Conservation (phyloP, 2,113 vertebrate genomes). For the Bos javanicus region DNA sequence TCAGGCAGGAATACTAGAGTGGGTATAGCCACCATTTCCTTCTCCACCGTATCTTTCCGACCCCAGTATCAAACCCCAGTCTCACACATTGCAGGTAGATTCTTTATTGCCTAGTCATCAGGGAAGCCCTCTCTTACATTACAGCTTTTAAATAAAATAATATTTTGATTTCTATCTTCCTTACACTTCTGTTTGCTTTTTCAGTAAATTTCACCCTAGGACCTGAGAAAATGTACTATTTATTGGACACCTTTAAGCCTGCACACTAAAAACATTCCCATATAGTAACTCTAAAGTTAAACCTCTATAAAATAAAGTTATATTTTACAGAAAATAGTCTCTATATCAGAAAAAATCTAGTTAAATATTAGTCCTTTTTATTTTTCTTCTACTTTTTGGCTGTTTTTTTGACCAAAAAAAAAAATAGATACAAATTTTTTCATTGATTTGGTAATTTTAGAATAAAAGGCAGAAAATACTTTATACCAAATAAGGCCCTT, state of each 20-base stretch:
- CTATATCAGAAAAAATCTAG: background rate
- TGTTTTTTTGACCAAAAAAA: background rate
- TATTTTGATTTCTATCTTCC: background rate
- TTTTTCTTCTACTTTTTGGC: background rate
- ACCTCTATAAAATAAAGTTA: background rate
- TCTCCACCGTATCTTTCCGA: background rate
- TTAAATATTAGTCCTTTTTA: background rate
- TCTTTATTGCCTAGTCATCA: background rate
- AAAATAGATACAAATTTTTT: background rate
- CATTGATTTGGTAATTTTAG: background rate
- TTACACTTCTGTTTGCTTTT: background rate
- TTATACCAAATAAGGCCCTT: background rate
- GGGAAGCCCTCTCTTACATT: background rate
- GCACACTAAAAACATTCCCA: background rate
- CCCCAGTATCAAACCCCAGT: background rate
- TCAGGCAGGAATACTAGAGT: background rate
- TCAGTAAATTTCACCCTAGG: background rate
- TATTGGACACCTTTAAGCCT: background rate
- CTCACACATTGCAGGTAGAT: background rate
- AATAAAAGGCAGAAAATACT: background rate
- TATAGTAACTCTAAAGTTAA: background rate
- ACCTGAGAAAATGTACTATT: background rate
- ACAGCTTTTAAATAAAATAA: background rate
- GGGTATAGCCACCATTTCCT: background rate
- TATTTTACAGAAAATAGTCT: background rate